Evolutionary conservation across 1,140 invertebrate species (phyloP), one percentile per base, ranked within the genome.

Genomic region (Vanessa atalanta): DNA sequence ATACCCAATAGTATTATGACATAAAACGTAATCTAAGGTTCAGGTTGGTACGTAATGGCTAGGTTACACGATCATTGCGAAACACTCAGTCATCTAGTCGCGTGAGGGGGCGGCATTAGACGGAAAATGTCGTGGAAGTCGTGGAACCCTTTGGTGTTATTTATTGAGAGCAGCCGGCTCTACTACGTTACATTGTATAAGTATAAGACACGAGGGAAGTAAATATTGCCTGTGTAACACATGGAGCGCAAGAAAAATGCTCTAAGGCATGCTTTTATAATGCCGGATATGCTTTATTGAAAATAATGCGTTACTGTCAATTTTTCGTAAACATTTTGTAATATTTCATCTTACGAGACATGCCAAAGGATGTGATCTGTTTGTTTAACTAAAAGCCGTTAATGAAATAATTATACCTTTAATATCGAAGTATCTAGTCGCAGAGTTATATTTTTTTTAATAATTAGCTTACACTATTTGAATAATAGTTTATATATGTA

Each of bases 111-210:
- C 64, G 78, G 78, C 87, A 84, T 91, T 91, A 91, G 80, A 79
- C 82, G 65, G 61, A 65, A 72, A 72, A 72, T 53, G 68, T 75
- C 72, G 75, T 66, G 61, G 74, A 77, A 72, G 69, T 73, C 77
- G 72, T 69, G 73, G 83, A 87, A 90, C 87, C 87, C 88, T 89
- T 91, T 88, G 81, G 81, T 79, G 88, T 89, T 89, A 88, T 90
- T 90, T 90, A 90, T 90, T 61, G 73, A 84, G 81, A 84, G 81
- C 86, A 80, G 77, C 78, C 75, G 75, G 77, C 68, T 76, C 72
- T 72, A 78, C 37, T 67, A 61, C 60, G 31, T 64, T 74, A 55
- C 47, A 74, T 37, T 47, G n/a, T 67, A 69, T 69, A 73, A 23
- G 47, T 73, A 67, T 57, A 53, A 73, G 55, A 73, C 37, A 48